Base-by-base conservation (phyloP, 2,113 vertebrate genomes). In the Numida meleagris region DNA sequence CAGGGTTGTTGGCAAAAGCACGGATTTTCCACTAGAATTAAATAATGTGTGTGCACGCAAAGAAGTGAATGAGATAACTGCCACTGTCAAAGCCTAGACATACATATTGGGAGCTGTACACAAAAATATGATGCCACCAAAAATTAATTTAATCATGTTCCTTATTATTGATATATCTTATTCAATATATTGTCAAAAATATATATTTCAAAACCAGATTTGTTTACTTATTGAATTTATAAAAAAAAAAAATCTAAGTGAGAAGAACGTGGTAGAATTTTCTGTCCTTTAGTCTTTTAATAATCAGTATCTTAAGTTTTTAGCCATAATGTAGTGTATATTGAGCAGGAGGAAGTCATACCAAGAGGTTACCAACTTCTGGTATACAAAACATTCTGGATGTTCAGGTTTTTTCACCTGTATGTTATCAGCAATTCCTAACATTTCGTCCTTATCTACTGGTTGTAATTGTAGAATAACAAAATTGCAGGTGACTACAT, bases 1-100 rank as follows among this genome's bases (percentile, higher is more conserved):
- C 89, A 94, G 70, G 84, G 38, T 66, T 93, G 92, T 65, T 72
- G 94, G 87, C 63, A 94, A 82, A 93, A 96, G 79, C 86, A 93
- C 40, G 19, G 71, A 51, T 93, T 82, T 77, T 83, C 88, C 62
- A 61, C 77, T 96, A 92, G 63, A 95, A 63, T 62, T 89, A 65
- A 58, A 66, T 15, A 63, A 0, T 10, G 10, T 29, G 34, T 34
- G 11, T 13, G 36, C 4, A 27, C 15, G 3, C 62, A 46, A 33
- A 3, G 43, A 88, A 81, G 17, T 59, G 86, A 88, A 77, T 71
- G 51, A 83, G 75, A 78, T 3, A 5, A 91, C 38, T 93, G 82
- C 61, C 76, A 81, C 73, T 65, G 48, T 88, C 76, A 88, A 61
- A 86, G 45, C 48, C 67, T 88, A 88, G 90, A 74, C 84, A 17